Evolutionary conservation across 2,888 invertebrate genomes (phyloP).

Genomic region (Crocallis elinguaria): DNA sequence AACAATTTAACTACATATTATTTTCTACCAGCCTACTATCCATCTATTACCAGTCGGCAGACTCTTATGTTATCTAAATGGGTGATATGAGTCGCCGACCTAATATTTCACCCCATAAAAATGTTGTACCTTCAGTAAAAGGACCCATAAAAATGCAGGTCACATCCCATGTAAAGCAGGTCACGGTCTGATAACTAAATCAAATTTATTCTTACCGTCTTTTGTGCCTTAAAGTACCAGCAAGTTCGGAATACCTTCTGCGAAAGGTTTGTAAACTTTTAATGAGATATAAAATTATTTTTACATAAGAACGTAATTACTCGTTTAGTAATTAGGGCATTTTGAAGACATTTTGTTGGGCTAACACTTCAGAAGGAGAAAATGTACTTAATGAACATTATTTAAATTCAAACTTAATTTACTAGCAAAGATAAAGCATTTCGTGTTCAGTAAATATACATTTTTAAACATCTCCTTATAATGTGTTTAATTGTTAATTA

Average conservation of each 20-base stretch:
- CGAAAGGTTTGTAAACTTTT: constrained; percentile 40
- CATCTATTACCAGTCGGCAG: too few species aligned
- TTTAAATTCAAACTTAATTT: too few species aligned
- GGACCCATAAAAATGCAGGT: constrained; percentile 54
- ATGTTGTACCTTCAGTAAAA: neutral
- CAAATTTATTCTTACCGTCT: constrained; percentile 67
- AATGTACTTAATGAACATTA: neutral
- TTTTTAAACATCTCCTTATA: too few species aligned
- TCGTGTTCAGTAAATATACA: too few species aligned
- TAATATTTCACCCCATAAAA: neutral
- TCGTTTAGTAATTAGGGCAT: constrained; percentile 2
- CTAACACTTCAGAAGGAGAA: neutral
- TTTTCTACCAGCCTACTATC: too few species aligned
- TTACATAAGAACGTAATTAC: constrained; percentile 13
- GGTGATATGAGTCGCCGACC: too few species aligned
- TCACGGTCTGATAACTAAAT: constrained; percentile 70
- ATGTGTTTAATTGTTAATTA: too few species aligned
- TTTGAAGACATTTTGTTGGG: neutral
- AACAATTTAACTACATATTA: too few species aligned
- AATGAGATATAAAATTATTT: constrained; percentile 45
- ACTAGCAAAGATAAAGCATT: too few species aligned
- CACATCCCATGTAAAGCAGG: constrained; percentile 61
- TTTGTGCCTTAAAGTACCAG: constrained; percentile 42
- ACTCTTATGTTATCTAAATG: too few species aligned
- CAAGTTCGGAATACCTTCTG: constrained; percentile 36